Percentiles rank a stretch among this genome's conserved stretches.
phyloP scores from a whole-genome alignment of 2,113 vertebrate genomes.

The Rhineura floridana region DNA sequence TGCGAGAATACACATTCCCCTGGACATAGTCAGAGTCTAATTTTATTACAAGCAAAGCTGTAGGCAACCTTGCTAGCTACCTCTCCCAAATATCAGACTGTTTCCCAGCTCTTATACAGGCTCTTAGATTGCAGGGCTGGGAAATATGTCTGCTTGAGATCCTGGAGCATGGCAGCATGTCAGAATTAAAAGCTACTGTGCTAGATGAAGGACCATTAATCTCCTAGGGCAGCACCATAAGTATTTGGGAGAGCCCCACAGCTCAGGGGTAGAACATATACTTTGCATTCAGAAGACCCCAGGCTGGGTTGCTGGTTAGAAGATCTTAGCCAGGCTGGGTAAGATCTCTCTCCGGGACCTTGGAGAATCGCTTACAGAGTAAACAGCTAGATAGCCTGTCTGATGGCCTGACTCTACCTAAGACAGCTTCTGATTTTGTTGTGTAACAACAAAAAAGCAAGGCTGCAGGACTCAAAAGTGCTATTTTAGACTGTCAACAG shows the following conservation, averaged over 20 bases:
- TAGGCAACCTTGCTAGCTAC: not conserved
- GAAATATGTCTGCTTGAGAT: not conserved
- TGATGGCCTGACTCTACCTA: not conserved
- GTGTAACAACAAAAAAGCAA: not conserved
- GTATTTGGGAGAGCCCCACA: not conserved
- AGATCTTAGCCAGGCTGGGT: not conserved
- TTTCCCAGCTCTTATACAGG: not conserved
- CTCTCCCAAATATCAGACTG: not conserved
- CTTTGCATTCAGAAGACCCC: not conserved
- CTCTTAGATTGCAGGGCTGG: not conserved
- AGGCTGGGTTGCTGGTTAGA: not conserved
- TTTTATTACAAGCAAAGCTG: not conserved
- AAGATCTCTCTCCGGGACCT: not conserved
- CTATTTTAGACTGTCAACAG: not conserved
- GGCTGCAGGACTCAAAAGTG: not conserved
- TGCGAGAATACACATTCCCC: not conserved
- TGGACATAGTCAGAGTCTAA: not conserved
- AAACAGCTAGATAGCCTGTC: not conserved
- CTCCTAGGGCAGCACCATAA: not conserved
- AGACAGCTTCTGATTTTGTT: not conserved
- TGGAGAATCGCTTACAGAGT: not conserved
- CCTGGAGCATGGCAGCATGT: not conserved
- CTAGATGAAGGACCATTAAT: not conserved
- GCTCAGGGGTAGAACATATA: not conserved
- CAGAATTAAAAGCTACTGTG: not conserved